A percentile compares a stretch with the other conserved stretches of the same genome.
Evolutionary conservation across 2,888 invertebrate species (phyloP).

Genomic region (Matsumyia berberina): DNA sequence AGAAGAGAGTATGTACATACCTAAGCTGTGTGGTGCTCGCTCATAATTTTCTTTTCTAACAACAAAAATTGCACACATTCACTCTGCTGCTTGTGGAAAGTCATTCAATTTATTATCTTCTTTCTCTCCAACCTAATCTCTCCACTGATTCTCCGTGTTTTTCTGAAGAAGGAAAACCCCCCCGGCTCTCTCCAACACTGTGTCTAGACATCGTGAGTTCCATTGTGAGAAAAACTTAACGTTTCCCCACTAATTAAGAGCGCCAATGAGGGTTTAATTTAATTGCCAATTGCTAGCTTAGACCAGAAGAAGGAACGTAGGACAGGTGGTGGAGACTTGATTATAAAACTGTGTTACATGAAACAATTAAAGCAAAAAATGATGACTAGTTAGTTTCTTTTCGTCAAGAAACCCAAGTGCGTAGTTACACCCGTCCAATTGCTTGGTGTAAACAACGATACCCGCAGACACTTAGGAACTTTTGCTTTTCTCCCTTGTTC

Average conservation of each 20-base stretch:
- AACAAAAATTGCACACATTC: conserved; percentile 34
- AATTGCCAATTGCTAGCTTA: conserved; percentile 30
- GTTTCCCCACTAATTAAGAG: conserved; percentile 57
- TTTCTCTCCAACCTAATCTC: conserved; percentile 18
- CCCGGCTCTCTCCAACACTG: conserved; percentile 6
- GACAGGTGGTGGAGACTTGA: conserved; percentile 2
- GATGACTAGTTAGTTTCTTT: no score
- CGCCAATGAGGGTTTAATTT: conserved; percentile 54
- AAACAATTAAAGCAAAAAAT: background rate
- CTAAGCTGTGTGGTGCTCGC: conserved; percentile 2
- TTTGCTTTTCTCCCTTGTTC: background rate
- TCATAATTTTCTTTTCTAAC: conserved; percentile 4
- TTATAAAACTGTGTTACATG: conserved; percentile 11
- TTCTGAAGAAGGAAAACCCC: background rate
- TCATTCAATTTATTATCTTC: conserved; percentile 48
- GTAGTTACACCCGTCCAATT: conserved; percentile 18
- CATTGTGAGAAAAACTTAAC: conserved; percentile 27
- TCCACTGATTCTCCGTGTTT: conserved; percentile 2
- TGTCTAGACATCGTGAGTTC: conserved; percentile 21
- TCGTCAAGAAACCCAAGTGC: background rate
- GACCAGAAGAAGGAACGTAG: background rate
- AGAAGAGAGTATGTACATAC: conserved; percentile 18
- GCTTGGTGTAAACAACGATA: conserved; percentile 4
- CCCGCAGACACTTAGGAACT: background rate
- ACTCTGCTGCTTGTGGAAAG: conserved; percentile 38